Conservation (phyloP, 2,797 vertebrate genomes). For the Anisognathus igniventris region DNA sequence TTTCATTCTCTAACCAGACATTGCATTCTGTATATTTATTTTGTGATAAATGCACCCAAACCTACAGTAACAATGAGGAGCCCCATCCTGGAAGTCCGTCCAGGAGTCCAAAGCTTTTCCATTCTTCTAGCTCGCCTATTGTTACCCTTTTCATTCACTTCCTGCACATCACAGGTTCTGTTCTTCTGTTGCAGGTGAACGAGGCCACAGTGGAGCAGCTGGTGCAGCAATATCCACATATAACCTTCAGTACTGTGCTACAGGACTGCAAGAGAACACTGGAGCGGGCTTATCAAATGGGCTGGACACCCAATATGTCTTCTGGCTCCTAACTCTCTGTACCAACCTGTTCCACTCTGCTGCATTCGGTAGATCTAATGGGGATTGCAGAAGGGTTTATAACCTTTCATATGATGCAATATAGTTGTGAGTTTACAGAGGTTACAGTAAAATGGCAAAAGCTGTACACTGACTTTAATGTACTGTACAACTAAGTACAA, state of each 20-base stretch:
- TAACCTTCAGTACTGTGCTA: constrained; percentile 98
- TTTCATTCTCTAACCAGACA: background rate
- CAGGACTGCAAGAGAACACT: constrained; percentile 98
- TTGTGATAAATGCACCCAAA: background rate
- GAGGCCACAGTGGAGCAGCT: constrained; percentile 95
- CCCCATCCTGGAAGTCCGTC: background rate
- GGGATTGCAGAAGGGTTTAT: constrained; percentile 40
- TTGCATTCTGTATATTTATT: background rate
- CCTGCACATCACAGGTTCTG: background rate
- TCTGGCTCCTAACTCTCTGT: constrained; percentile 81
- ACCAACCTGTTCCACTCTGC: background rate
- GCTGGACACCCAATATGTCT: constrained; percentile 94
- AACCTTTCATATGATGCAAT: constrained; percentile 46
- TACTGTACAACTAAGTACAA: constrained; percentile 28
- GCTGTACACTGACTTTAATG: background rate
- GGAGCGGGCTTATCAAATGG: constrained; percentile 98
- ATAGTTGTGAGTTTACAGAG: constrained; percentile 44
- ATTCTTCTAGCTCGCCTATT: background rate
- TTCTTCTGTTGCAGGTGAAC: constrained; percentile 82
- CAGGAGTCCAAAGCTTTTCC: background rate
- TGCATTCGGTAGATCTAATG: constrained; percentile 30
- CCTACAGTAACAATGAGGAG: background rate
- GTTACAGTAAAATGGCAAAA: constrained; percentile 26
- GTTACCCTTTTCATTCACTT: background rate
- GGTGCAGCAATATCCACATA: constrained; percentile 94